phyloP scores from a whole-genome alignment of 2,888 invertebrate genomes.

The Criorhina ranunculi region DNA sequence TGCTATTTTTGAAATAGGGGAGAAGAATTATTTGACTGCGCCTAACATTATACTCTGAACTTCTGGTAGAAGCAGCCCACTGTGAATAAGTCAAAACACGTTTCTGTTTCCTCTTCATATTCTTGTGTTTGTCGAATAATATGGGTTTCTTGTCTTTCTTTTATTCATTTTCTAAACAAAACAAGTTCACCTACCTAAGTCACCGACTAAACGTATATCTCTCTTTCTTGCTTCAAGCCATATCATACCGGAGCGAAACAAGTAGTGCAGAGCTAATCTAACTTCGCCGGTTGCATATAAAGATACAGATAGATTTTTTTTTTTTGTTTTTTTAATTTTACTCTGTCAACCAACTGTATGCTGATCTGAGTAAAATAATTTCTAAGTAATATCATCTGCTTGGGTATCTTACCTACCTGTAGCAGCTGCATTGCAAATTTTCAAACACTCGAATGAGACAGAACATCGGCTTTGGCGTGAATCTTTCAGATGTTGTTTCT shows the following conservation, averaged over 20 bases:
- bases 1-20: no score
- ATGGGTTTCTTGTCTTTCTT: not conserved
- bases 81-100: not conserved
- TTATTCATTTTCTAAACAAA: slow-evolving; percentile 62
- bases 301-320: slow-evolving; percentile 17
- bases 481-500: slow-evolving; percentile 32
- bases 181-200: slow-evolving; percentile 46
- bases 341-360: not conserved
- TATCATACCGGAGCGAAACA: slow-evolving; percentile 9
- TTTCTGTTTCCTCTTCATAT: slow-evolving; percentile 1
- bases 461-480: not conserved
- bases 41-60: not conserved
- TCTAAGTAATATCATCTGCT: not conserved
- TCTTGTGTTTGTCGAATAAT: not conserved
- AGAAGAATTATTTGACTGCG: slow-evolving; percentile 6
- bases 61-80: not conserved
- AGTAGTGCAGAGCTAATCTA: not conserved
- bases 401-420: not conserved
- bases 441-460: slow-evolving; percentile 51
- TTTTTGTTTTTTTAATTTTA: not conserved
- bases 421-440: slow-evolving; percentile 19
- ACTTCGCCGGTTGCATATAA: slow-evolving; percentile 43
- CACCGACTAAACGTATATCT: not conserved
- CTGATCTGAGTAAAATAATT: not conserved
- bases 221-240: not conserved